phyloP scores from a whole-genome alignment of 2,797 vertebrate species.

The Silurus aristotelis region DNA sequence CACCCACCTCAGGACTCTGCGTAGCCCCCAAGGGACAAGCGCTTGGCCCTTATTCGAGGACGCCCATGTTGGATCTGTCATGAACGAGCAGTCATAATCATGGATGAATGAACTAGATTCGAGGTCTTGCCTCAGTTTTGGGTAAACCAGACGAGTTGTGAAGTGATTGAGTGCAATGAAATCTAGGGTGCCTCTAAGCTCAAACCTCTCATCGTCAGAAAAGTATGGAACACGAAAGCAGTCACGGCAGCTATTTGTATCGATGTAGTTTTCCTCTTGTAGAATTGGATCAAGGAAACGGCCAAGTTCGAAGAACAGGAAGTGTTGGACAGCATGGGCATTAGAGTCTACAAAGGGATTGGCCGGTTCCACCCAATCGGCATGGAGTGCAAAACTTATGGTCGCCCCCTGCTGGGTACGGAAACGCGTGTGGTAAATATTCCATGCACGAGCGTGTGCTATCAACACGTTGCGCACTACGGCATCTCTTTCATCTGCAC shows the following conservation, averaged over 20 bases:
- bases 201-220: slow-evolving; percentile 74
- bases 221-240: slow-evolving; percentile 76
- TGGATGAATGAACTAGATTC: slow-evolving; percentile 8
- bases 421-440: slow-evolving; percentile 74
- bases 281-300: slow-evolving; percentile 90
- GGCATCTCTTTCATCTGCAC: slow-evolving; percentile 71
- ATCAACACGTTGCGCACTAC: slow-evolving; percentile 86
- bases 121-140: slow-evolving; percentile 33
- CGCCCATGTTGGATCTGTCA: slow-evolving; percentile 83
- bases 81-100: slow-evolving; percentile 76
- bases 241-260: slow-evolving; percentile 71
- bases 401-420: slow-evolving; percentile 69
- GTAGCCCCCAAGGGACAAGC: slow-evolving; percentile 84
- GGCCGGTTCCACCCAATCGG: slow-evolving; percentile 91
- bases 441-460: slow-evolving; percentile 89
- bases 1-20: slow-evolving; percentile 86
- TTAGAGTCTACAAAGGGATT: slow-evolving; percentile 85
- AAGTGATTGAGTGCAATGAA: slow-evolving; percentile 94
- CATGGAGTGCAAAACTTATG: slow-evolving; percentile 88
- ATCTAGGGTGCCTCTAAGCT: slow-evolving; percentile 82
- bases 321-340: slow-evolving; percentile 75
- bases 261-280: slow-evolving; percentile 63
- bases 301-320: slow-evolving; percentile 88
- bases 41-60: slow-evolving; percentile 78
- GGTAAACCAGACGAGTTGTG: slow-evolving; percentile 86